Evolutionary conservation across 2,888 invertebrate genomes (phyloP).

Genomic region (Apamea sordens): DNA sequence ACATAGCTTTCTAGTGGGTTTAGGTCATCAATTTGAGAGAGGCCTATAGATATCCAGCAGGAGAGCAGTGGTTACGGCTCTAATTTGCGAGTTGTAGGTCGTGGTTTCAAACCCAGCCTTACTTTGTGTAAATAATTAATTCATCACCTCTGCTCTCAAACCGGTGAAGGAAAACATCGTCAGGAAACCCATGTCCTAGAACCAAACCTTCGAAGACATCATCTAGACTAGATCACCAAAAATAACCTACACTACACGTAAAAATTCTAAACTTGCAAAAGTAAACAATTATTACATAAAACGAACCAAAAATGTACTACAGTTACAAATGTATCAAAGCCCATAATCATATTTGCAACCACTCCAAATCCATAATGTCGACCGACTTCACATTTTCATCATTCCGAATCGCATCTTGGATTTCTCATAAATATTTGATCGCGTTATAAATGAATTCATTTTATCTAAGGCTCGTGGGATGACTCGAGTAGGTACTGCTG

Average conservation of each 20-base stretch:
- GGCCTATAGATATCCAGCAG: neutral
- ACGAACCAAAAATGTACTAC: neutral
- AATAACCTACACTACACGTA: neutral
- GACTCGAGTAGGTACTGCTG: conserved; percentile 15
- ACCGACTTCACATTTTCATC: neutral
- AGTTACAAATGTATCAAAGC: conserved; percentile 8
- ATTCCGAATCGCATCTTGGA: neutral
- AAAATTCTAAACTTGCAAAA: neutral
- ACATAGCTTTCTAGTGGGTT: neutral
- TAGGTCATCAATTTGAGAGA: neutral
- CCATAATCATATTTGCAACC: neutral
- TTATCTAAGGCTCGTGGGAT: conserved; percentile 30
- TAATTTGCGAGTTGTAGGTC: too few species aligned
- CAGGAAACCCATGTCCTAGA: too few species aligned
- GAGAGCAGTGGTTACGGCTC: too few species aligned
- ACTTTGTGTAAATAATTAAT: too few species aligned
- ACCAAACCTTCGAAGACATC: too few species aligned
- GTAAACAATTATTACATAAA: conserved; percentile 4
- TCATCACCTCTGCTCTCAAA: too few species aligned
- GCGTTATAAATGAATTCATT: conserved; percentile 39
- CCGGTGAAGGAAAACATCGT: too few species aligned
- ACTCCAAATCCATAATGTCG: neutral
- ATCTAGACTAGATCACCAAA: neutral
- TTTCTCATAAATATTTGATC: conserved; percentile 41
- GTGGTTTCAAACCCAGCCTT: too few species aligned